phyloP scores from a whole-genome alignment of 1,140 invertebrate genomes.

The Adelges cooleyi region DNA sequence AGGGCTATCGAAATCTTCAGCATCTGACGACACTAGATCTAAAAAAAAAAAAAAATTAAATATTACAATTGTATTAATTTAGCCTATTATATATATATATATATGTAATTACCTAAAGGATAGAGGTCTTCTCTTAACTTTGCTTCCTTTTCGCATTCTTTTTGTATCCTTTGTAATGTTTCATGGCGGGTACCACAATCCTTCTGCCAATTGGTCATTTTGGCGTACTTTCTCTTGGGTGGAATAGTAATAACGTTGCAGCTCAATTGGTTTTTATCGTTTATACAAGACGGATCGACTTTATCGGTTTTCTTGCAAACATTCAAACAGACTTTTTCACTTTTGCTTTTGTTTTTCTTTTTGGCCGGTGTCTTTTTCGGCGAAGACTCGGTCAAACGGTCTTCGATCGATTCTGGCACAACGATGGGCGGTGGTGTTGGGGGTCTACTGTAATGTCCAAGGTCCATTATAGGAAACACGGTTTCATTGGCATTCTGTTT shows the following conservation, averaged over 20 bases:
- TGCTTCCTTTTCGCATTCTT: conserved; percentile 31
- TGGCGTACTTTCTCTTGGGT: conserved; percentile 30
- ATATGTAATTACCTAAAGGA: conserved; percentile 37
- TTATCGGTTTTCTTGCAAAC: conserved; percentile 1
- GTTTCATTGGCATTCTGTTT: background rate
- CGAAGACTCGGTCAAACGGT: background rate
- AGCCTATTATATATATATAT: conserved; percentile 30
- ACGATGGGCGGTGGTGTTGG: background rate
- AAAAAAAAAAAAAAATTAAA: no score
- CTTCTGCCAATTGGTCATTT: conserved; percentile 33
- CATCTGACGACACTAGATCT: conserved; percentile 14
- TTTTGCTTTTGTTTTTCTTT: conserved; percentile 5
- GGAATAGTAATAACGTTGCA: conserved; percentile 30
- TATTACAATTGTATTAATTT: no score
- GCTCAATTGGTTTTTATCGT: conserved; percentile 7
- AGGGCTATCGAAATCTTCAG: background rate
- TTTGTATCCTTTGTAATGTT: conserved; percentile 35
- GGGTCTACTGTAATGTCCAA: background rate
- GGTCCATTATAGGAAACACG: background rate
- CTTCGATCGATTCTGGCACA: background rate
- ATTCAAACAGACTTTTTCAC: background rate
- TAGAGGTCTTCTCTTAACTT: conserved; percentile 38
- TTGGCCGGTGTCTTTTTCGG: background rate
- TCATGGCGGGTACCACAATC: conserved; percentile 34
- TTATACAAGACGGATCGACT: background rate